Evolutionary conservation across 2,113 vertebrate genomes (phyloP), one percentile per base, ranked within the genome.

Genomic region (Austrofundulus limnaeus): DNA sequence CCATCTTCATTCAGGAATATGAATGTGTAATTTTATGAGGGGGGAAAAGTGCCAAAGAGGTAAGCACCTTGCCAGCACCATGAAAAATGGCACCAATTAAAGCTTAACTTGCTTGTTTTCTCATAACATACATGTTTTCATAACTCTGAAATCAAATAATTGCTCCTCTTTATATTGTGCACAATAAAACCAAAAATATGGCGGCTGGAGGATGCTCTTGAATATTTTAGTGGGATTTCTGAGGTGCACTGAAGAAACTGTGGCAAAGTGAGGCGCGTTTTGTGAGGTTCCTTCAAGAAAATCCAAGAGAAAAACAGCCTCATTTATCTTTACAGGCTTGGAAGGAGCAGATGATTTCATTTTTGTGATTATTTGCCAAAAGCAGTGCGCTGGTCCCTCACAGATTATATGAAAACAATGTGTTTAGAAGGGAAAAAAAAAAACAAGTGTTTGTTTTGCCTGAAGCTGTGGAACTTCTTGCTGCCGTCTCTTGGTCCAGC

Each of bases 61-160:
- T 95, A 95, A 95, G 92, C 94, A 95, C 94, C 94, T 96, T 95
- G 93, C 94, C 94, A 95, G 93, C 93, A 80, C 88, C 78, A 81
- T 96, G 95, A 98, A 94, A 96, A 97, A 98, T 95, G 92, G 94
- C 92, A 92, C 93, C 96, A 98, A 98, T 99, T 98, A 98, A 95
- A 95, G 93, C 92, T 89, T 90, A 95, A 96, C 96, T 96, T 94
- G 95, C 95, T 97, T 96, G 94, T 96, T 98, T 98, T 94, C 94
- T 97, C 95, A 94, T 96, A 98, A 96, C 94, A 95, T 96, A 94
- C 95, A 95, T 95, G 96, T 98, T 96, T 97, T 96, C 95, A 96
- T 98, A 97, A 95, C 94, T 95, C 93, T 93, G 92, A 95, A 97
- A 98, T 98, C 94, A 97, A 98, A 99, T 98, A 95, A 96, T 97